These are phyloP conservation scores for Philereme vetulata DNA, from an alignment of 2,888 invertebrate species.

Conservation along the genomic window DNA sequence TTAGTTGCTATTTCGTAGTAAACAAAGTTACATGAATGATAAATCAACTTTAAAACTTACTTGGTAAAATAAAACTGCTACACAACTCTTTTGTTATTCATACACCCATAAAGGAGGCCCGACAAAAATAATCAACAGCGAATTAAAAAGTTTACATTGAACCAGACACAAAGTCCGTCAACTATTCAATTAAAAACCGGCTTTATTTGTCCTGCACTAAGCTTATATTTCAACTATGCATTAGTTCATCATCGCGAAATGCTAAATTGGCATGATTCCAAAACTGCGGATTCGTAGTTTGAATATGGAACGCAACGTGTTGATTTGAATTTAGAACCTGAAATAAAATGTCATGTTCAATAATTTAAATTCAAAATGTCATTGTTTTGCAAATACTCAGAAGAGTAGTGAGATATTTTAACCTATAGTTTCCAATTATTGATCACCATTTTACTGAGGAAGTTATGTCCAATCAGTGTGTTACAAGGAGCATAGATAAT, in stretches of 20 bases:
- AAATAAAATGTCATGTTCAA: no score
- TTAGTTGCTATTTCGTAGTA: no score
- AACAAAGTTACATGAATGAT: neutral
- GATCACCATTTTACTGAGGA: no score
- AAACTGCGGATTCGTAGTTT: conserved; percentile 11
- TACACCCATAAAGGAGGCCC: conserved; percentile 2
- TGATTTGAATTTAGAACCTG: conserved; percentile 10
- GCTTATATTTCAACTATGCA: neutral
- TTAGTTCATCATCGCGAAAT: neutral
- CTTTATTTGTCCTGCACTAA: neutral
- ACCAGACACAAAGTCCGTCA: neutral
- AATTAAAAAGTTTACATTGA: conserved; percentile 3
- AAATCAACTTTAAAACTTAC: neutral
- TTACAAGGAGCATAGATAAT: no score
- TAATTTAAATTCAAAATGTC: no score
- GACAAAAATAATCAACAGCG: conserved; percentile 11
- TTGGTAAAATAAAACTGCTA: conserved; percentile 6
- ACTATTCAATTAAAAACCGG: neutral
- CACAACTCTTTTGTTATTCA: conserved; percentile 2
- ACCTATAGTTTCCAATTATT: no score
- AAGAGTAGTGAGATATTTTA: no score
- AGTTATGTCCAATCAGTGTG: no score
- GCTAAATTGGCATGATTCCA: neutral
- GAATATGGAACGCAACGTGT: conserved; percentile 7
- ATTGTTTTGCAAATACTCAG: no score